Base-by-base conservation (phyloP, 2,888 invertebrate genomes). In the Malthinus flaveolus region DNA sequence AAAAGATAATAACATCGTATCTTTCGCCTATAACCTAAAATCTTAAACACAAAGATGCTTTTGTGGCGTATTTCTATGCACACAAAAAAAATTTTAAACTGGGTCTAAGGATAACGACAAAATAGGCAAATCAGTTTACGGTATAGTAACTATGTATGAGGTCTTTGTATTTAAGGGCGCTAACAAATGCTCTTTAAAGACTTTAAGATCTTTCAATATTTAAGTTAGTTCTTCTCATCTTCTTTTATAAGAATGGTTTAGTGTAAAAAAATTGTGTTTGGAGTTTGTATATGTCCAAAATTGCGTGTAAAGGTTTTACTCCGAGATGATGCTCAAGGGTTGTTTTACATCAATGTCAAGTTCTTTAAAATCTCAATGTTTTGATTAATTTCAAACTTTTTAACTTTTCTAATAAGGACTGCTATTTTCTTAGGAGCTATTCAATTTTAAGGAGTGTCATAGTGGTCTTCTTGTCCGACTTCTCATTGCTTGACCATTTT, bases 91-190 rank as follows among this genome's bases (percentile, higher is more conserved):
- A 36, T 59, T 46, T 46, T 34, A 50, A 37, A 45, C 52, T 50
- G 53, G 53, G 56, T 49, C 47, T 57, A 50, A 57, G 54, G 52
- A 54, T 61, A 61, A 67, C 64, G 57, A 65, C 62, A 67, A 65
- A 67, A 68, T 67, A 62, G 61, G 64, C 65, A 67, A 68, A 68
- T 68, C 67, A 68, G 62, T 68, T 68, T 67, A 68, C 67, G 68
- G 63, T 62, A 57, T 64, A 60, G 62, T 67, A 63, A 63, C 53
- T 63, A 61, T 59, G 59, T 54, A 63, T 61, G 57, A 58, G 52
- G 37, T 48, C 52, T 60, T 56, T 60, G 48, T 56, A 35, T 23
- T n/a, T n/a, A 15, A 51, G 51, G 56, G 60, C 52, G 53, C 49
- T 50, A 59, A 62, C 62, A 59, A 62, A 61, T 59, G 50, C 58